phyloP scores from a whole-genome alignment of 2,888 invertebrate genomes.

The Teleogryllus oceanicus region DNA sequence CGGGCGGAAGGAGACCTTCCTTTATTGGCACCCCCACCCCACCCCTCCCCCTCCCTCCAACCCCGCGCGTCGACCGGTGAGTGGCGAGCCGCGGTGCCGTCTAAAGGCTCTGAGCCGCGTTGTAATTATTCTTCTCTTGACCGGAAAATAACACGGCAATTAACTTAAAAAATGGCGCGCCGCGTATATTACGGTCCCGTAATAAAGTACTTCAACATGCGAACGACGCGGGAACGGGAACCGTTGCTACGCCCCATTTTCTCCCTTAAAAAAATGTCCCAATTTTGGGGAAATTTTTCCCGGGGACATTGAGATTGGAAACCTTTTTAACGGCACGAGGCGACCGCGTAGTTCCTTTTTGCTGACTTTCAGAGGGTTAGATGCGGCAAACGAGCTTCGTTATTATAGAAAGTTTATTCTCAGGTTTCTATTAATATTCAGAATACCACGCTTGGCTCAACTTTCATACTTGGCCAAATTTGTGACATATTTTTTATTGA shows the following conservation, averaged over 20 bases:
- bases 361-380: too few species aligned
- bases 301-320: not conserved
- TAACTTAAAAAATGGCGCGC: constrained; percentile 18
- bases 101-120: not conserved
- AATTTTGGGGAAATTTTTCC: not conserved
- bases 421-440: too few species aligned
- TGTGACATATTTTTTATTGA: too few species aligned
- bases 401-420: too few species aligned
- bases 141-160: constrained; percentile 12
- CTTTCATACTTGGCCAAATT: too few species aligned
- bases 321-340: not conserved
- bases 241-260: not conserved
- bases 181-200: not conserved
- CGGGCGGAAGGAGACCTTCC: too few species aligned
- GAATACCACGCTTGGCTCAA: too few species aligned
- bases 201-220: constrained; percentile 5
- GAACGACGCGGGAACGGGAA: not conserved
- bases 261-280: not conserved
- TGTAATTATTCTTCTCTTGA: constrained; percentile 18
- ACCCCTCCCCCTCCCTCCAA: too few species aligned
- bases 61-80: too few species aligned
- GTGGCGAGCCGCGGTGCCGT: too few species aligned
- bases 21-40: too few species aligned
- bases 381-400: too few species aligned
- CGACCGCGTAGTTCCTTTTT: not conserved